Evolutionary conservation across 1,140 invertebrate genomes (phyloP).

Genomic region (Pseudachorutes palmiensis): DNA sequence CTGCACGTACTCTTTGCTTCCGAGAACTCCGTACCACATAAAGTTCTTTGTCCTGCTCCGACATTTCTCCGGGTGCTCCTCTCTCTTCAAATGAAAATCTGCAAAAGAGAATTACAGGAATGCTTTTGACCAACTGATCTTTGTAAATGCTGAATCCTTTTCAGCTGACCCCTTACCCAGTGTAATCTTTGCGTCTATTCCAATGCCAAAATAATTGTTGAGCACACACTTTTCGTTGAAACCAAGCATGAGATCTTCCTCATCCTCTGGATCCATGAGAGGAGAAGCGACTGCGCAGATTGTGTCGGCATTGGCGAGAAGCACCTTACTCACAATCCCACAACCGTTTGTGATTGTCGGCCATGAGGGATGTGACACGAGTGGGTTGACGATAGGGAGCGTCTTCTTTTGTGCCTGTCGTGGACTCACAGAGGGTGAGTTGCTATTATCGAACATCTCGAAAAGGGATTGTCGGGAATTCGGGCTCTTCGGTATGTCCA

Average conservation of each 20-base stretch:
- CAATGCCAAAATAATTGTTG: conserved; percentile 99
- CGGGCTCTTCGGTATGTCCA: conserved; percentile 39
- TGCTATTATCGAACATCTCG: conserved; percentile 30
- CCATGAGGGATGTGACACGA: conserved; percentile 76
- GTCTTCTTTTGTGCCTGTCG: conserved; percentile 49
- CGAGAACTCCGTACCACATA: conserved; percentile 94
- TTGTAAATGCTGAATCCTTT: not conserved
- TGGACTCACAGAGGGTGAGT: conserved; percentile 28
- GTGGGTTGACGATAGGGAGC: conserved; percentile 80
- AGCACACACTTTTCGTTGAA: conserved; percentile 93
- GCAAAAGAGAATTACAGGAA: not conserved
- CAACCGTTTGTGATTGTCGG: conserved; percentile 51
- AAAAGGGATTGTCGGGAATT: conserved; percentile 28
- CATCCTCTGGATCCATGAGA: conserved; percentile 33
- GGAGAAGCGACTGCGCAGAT: conserved; percentile 66
- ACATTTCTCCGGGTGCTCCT: conserved; percentile 97
- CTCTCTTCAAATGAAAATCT: conserved; percentile 94
- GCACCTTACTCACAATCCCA: conserved; percentile 78
- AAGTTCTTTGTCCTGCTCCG: conserved; percentile 87
- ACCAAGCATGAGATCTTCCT: conserved; percentile 54
- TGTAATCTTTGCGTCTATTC: conserved; percentile 96
- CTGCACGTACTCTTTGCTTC: conserved; percentile 69
- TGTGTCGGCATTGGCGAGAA: conserved; percentile 92
- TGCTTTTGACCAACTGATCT: not conserved
- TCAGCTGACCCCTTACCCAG: conserved; percentile 42